These are phyloP conservation scores for Vombatus ursinus DNA, from an alignment of 2,113 vertebrate species.

Conservation along the genomic window DNA sequence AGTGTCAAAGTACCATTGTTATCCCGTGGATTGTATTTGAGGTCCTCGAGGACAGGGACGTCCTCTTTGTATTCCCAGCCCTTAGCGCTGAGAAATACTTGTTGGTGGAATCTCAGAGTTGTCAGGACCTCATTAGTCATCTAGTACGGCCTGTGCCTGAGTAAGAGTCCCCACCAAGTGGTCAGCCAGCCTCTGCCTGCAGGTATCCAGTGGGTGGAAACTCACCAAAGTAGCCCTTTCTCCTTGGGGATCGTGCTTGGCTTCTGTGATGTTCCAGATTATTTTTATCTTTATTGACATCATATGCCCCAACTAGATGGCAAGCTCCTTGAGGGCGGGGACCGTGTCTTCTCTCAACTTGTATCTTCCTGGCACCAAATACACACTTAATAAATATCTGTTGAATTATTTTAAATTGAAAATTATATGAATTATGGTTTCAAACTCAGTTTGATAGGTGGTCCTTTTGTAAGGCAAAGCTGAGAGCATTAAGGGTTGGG, in stretches of 20 bases:
- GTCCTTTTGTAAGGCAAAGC: background rate
- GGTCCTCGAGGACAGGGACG: background rate
- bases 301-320: too few relatives aligned
- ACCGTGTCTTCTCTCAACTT: background rate
- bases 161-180: background rate
- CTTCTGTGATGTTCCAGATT: background rate
- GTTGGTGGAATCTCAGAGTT: background rate
- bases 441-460: background rate
- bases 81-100: background rate
- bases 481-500: background rate
- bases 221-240: background rate
- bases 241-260: background rate
- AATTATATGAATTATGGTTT: background rate
- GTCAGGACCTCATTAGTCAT: too few relatives aligned
- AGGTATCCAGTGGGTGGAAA: background rate
- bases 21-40: background rate
- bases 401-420: background rate
- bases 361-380: background rate
- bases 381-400: background rate
- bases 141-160: background rate
- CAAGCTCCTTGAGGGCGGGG: background rate
- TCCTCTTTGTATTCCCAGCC: background rate
- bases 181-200: background rate
- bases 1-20: background rate
- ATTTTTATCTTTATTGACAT: background rate